These are phyloP conservation scores for Tenthredo amoena DNA, from an alignment of 2,888 invertebrate genomes.

Conservation along the genomic window DNA sequence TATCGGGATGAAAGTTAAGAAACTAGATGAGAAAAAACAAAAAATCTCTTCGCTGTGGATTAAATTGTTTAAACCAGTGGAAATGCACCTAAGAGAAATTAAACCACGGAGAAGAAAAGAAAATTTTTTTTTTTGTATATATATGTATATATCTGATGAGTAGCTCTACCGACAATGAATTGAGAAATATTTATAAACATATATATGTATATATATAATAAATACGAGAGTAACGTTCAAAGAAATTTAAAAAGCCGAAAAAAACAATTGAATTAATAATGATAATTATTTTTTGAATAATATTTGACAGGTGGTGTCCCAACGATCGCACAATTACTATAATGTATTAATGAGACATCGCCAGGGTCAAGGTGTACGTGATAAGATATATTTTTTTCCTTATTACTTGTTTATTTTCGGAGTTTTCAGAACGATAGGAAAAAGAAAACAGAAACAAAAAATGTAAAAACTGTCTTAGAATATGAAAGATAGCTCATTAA, in stretches of 20 bases:
- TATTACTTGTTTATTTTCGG: no score
- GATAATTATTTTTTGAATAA: no score
- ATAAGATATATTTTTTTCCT: no score
- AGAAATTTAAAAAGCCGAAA: no score
- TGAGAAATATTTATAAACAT: conserved; percentile 1
- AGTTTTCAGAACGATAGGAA: neutral
- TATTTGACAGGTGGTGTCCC: no score
- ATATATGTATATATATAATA: neutral
- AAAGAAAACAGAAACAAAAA: neutral
- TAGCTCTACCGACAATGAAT: neutral
- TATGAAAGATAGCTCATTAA: neutral
- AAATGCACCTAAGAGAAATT: neutral
- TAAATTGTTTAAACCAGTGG: neutral
- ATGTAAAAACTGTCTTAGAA: no score
- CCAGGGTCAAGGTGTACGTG: no score
- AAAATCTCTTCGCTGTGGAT: conserved; percentile 33
- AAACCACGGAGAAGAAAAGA: neutral
- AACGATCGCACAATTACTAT: no score
- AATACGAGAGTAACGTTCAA: neutral
- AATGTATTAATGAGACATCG: no score
- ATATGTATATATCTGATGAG: neutral
- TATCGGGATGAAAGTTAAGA: neutral
- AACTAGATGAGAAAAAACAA: neutral
- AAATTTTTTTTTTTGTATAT: no score
- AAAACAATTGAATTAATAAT: no score